A percentile compares a stretch with the other conserved stretches of the same genome.
Conservation (phyloP, 2,797 vertebrate genomes). For the Lates japonicus region DNA sequence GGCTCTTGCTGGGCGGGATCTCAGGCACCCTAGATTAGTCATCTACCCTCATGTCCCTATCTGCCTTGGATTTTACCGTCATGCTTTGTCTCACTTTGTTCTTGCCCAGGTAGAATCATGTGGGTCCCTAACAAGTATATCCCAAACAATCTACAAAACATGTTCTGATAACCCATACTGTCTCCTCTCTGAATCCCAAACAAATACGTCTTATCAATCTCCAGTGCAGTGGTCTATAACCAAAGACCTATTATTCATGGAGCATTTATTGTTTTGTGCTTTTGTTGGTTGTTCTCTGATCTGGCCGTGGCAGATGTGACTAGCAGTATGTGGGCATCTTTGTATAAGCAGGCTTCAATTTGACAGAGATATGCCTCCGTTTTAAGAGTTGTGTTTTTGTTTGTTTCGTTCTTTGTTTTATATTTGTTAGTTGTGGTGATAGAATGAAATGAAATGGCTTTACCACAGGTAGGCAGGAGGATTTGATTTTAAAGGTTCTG, state of each 20-base stretch:
- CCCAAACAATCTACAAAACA: conserved; percentile 77
- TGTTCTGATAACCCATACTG: conserved; percentile 67
- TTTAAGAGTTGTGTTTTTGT: conserved; percentile 63
- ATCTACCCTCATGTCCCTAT: conserved; percentile 77
- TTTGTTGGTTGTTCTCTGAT: conserved; percentile 73
- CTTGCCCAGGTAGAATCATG: conserved; percentile 71
- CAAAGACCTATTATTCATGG: conserved; percentile 78
- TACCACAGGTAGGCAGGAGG: conserved; percentile 27
- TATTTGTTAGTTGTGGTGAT: conserved; percentile 48
- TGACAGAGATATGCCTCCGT: conserved; percentile 68
- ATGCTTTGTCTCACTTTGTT: conserved; percentile 84
- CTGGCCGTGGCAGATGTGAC: conserved; percentile 71
- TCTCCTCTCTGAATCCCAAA: conserved; percentile 72
- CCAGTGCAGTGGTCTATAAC: conserved; percentile 76
- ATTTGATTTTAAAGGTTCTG: conserved; percentile 52
- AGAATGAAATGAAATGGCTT: conserved; percentile 27
- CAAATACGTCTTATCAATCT: conserved; percentile 79
- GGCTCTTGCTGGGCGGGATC: conserved; percentile 67
- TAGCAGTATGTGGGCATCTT: conserved; percentile 72
- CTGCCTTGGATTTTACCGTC: conserved; percentile 66
- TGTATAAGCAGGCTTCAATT: conserved; percentile 67
- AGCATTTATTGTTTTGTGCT: conserved; percentile 76
- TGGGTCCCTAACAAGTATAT: conserved; percentile 77
- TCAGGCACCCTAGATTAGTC: conserved; percentile 74
- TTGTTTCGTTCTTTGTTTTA: conserved; percentile 46